Percentiles rank a stretch among this genome's conserved stretches.
phyloP scores from a whole-genome alignment of 1,140 invertebrate species.

The Cyclina sinensis region DNA sequence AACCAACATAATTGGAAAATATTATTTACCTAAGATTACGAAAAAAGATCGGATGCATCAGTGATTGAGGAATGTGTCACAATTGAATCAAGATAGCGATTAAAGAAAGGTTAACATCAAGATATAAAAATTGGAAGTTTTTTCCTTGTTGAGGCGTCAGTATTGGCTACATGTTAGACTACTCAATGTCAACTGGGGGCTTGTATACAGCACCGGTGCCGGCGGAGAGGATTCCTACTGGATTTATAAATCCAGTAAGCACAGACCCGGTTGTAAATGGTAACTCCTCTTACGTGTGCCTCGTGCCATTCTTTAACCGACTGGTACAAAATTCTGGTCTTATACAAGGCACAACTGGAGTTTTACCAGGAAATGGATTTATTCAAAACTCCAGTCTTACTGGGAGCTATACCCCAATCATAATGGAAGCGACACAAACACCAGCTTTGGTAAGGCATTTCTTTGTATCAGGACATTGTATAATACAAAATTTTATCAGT shows the following conservation, averaged over 20 bases:
- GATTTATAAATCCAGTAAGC: conserved; percentile 49
- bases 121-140: not conserved
- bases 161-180: conserved; percentile 43
- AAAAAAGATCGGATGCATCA: conserved; percentile 18
- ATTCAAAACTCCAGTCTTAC: conserved; percentile 56
- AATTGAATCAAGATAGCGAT: not conserved
- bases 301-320: conserved; percentile 65
- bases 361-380: conserved; percentile 49
- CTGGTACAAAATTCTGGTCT: conserved; percentile 63
- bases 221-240: conserved; percentile 40
- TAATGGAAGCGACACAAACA: conserved; percentile 63
- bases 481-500: not conserved
- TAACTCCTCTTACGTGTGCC: conserved; percentile 57
- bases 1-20: conserved; percentile 56
- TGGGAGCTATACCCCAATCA: conserved; percentile 59
- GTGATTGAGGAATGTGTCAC: conserved; percentile 28
- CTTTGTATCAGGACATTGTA: no score
- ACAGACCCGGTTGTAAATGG: conserved; percentile 28
- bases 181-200: conserved; percentile 65
- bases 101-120: not conserved
- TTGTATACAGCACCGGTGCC: conserved; percentile 61
- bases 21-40: conserved; percentile 58
- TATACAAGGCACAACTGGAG: conserved; percentile 45
- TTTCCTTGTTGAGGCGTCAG: not conserved
- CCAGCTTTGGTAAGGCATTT: conserved; percentile 59